Conservation (phyloP, 2,113 vertebrate genomes). For the Vimba vimba region DNA sequence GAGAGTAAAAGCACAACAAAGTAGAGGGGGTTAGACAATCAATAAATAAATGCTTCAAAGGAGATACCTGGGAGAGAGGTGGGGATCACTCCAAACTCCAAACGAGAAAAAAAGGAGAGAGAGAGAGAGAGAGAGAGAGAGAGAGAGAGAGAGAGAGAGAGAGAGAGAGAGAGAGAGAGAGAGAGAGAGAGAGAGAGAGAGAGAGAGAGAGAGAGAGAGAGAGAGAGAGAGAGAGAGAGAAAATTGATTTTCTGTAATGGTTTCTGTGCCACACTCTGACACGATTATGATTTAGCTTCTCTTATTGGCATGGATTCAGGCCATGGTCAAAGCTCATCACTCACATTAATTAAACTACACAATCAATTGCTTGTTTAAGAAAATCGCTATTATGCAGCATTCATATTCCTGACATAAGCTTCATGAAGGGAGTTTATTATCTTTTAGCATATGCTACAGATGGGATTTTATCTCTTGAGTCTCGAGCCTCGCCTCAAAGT, state of each 20-base stretch:
- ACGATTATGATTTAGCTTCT: slow-evolving; percentile 41
- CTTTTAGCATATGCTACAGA: slow-evolving; percentile 27
- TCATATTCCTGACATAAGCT: slow-evolving; percentile 41
- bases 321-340: slow-evolving; percentile 51
- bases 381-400: slow-evolving; percentile 41
- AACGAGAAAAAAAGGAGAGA: slow-evolving; percentile 44
- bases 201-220: slow-evolving; percentile 51
- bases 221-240: slow-evolving; percentile 45
- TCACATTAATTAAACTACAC: slow-evolving; percentile 59
- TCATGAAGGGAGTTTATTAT: slow-evolving; percentile 43
- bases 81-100: slow-evolving; percentile 53
- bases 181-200: slow-evolving; percentile 54
- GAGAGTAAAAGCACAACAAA: slow-evolving; percentile 42
- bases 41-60: slow-evolving; percentile 64
- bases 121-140: slow-evolving; percentile 50
- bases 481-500: neutral
- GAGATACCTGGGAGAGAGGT: slow-evolving; percentile 50
- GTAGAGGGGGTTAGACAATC: slow-evolving; percentile 52
- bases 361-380: slow-evolving; percentile 59
- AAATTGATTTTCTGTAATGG: slow-evolving; percentile 62
- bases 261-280: slow-evolving; percentile 37
- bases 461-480: slow-evolving; percentile 19
- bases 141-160: slow-evolving; percentile 54
- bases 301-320: slow-evolving; percentile 49
- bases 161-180: slow-evolving; percentile 50